Conservation (phyloP, 2,888 invertebrate species). For the Dryadula phaetusa region DNA sequence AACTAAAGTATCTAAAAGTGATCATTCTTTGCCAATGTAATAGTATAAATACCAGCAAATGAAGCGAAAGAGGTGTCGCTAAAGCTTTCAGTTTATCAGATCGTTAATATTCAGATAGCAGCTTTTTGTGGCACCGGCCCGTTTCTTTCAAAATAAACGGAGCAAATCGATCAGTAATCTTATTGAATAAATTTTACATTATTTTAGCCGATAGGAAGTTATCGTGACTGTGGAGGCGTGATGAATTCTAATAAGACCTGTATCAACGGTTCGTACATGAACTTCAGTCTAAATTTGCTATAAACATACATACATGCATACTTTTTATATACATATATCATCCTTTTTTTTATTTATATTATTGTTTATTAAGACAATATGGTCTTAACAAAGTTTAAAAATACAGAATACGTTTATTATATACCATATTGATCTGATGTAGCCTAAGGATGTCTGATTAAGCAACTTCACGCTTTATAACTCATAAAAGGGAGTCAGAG, state of each 20-base stretch:
- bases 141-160: slow-evolving; percentile 24
- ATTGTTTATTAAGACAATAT: no score
- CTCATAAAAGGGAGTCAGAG: no score
- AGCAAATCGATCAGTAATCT: slow-evolving; percentile 34
- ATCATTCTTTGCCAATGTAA: neutral
- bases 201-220: slow-evolving; percentile 21
- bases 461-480: no score
- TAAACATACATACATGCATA: no score
- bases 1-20: no score
- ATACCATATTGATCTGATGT: no score
- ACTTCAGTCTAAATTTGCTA: neutral
- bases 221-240: slow-evolving; percentile 3
- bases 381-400: no score
- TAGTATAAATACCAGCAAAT: slow-evolving; percentile 17
- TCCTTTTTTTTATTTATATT: no score
- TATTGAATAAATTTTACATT: slow-evolving; percentile 36
- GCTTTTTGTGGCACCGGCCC: slow-evolving; percentile 22
- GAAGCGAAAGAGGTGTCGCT: slow-evolving; percentile 11
- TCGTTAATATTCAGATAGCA: slow-evolving; percentile 33
- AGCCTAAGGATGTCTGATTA: no score
- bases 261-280: neutral
- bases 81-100: slow-evolving; percentile 28
- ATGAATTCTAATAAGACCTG: slow-evolving; percentile 2
- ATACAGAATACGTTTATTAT: no score
- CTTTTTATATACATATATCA: no score